Evolutionary conservation across 2,888 invertebrate genomes (phyloP), one percentile per base, ranked within the genome.

Genomic region (Calameuta idolon): DNA sequence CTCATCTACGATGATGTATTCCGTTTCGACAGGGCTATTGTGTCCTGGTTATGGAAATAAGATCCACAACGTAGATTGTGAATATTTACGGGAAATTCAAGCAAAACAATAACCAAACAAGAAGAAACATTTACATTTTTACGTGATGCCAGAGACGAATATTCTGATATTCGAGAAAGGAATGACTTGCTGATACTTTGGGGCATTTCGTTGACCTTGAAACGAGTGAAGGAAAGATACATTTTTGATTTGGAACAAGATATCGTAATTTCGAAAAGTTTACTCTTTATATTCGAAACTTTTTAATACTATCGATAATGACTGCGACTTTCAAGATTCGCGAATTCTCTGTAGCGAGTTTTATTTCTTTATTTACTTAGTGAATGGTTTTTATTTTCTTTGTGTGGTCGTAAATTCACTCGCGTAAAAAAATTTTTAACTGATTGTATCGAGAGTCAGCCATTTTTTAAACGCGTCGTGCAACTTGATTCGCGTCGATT

Each of bases 1-100:
- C 71, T 71, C 71, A 71, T 71, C 34, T 71, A 34, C 71, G 33
- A 33, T 23, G 31, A 71, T 71, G 71, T 71, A 71, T 71, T 71
- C 15, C 55, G 23, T 15, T 23, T 55, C 55, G 55, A 55, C 23
- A 23, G 9, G 23, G 23, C 23, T 55, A 9, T 55, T 55, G 40
- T 23, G 55, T 55, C 55, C 55, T 55, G 15, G 55, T 23, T 23
- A 55, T 9, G 23, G 23, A 23, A 23, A 55, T 55, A 55, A 23
- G 55, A 55, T 9, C 55, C 0, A 55, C 9, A 55, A 23, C 23
- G 23, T 55, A 55, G 9, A 55, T 55, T 55, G 55, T 55, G 55
- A 55, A 55, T 55, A 55, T 55, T 55, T 23, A 23, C 55, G 23
- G 23, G 55, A 55, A 55, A 55, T 55, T 55, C 23, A 55, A 55